Conservation (phyloP, 2,888 invertebrate genomes). For the Mesochorus sp. region DNA sequence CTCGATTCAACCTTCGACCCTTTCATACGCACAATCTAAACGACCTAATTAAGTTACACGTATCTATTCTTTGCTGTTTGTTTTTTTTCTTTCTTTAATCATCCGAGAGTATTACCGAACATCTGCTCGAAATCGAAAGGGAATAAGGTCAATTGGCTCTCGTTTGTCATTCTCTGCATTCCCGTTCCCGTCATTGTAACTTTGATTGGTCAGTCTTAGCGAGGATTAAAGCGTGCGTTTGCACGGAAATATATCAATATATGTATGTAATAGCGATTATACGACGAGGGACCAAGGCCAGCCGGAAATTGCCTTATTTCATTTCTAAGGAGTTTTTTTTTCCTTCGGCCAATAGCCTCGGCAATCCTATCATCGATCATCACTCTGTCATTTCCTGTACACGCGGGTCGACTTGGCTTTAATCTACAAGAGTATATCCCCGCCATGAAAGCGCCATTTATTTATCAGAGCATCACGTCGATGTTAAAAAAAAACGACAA, state of each 20-base stretch:
- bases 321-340: conserved; percentile 7
- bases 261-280: conserved; percentile 11
- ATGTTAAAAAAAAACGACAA: background rate
- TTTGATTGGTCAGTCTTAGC: conserved; percentile 76
- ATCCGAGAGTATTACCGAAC: background rate
- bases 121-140: conserved; percentile 14
- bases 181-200: conserved; percentile 45
- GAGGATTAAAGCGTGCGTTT: conserved; percentile 66
- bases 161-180: conserved; percentile 10
- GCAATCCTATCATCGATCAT: background rate
- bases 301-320: conserved; percentile 38
- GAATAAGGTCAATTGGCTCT: conserved; percentile 13
- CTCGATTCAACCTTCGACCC: conserved; percentile 6
- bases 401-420: background rate
- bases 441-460: background rate
- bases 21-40: background rate
- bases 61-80: conserved; percentile 1
- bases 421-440: background rate
- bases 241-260: conserved; percentile 27
- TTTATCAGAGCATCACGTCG: background rate
- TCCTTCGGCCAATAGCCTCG: background rate
- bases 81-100: conserved; percentile 29
- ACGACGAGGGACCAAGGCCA: conserved; percentile 4
- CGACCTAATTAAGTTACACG: conserved; percentile 26
- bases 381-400: background rate